Evolutionary conservation across 30 jellyfish, hydroid and myxozoan genomes (phyloP).

Genomic region (Chrysaora quinquecirrha): DNA sequence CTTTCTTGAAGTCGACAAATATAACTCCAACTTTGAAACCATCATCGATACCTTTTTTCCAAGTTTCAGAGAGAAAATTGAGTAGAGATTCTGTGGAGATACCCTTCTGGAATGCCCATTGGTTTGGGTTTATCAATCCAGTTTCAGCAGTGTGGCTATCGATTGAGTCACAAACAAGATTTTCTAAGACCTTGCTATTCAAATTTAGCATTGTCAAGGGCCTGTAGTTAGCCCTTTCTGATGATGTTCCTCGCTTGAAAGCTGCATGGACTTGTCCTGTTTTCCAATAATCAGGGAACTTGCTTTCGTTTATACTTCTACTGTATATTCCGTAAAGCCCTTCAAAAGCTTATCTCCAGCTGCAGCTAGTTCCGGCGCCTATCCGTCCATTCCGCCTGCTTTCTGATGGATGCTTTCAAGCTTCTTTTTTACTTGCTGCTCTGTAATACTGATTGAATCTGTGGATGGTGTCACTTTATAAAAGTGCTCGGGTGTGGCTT

Average conservation of each 20-base stretch:
- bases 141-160: not conserved
- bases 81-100: not conserved
- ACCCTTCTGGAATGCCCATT: slow-evolving; percentile 22
- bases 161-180: slow-evolving; percentile 1
- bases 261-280: slow-evolving; percentile 22
- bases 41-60: slow-evolving; percentile 38
- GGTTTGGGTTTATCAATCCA: not conserved
- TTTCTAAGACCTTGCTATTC: slow-evolving; percentile 27
- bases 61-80: slow-evolving; percentile 16
- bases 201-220: slow-evolving; percentile 23
- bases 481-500: slow-evolving; percentile 11
- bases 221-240: slow-evolving; percentile 26
- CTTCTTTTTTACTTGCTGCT: slow-evolving; percentile 20
- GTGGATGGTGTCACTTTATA: slow-evolving; percentile 23
- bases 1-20: slow-evolving; percentile 27
- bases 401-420: slow-evolving; percentile 18
- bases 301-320: slow-evolving; percentile 26
- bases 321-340: slow-evolving; percentile 27
- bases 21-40: slow-evolving; percentile 39
- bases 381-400: slow-evolving; percentile 33
- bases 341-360: slow-evolving; percentile 19
- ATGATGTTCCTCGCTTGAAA: slow-evolving; percentile 14
- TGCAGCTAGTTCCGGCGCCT: slow-evolving; percentile 8
- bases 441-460: slow-evolving; percentile 20
- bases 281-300: slow-evolving; percentile 24